Evolutionary conservation across 1,140 invertebrate species (phyloP), one percentile per base, ranked within the genome.

Genomic region (Diprion similis): DNA sequence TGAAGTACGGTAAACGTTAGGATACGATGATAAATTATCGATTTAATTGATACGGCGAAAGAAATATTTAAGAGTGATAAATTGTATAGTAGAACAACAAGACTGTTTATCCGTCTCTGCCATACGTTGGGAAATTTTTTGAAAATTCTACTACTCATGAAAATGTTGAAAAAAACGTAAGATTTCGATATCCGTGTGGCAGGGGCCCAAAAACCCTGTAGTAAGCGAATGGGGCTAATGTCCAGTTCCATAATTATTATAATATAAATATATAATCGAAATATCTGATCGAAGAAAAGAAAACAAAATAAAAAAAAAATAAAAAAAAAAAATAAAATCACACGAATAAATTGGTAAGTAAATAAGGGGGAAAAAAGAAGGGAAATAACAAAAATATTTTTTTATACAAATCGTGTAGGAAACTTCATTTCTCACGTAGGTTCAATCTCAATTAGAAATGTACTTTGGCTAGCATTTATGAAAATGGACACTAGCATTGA

Each of bases 341-440:
- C n/a, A 17, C 9, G 51, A 59, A 37, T 37, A 37, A 37, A 37
- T 37, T 37, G 24, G 24, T 37, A 37, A 59, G 51, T 59, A 17
- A 59, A 59, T 13, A 59, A 59, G n/a, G n/a, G 11, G 51, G 1
- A 51, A 59, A 59, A 15, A 59, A 59, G n/a, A 6, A 6, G 9
- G 9, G 11, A 59, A 59, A 59, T 59, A 17, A 59, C n/a, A 17
- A 59, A 17, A 59, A 17, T 59, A 59, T 59, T 59, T 59, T 37
- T 59, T 59, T 59, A 59, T 59, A 59, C n/a, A 59, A 59, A 59
- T 59, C 51, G 51, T 37, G 24, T 59, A 59, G 51, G 51, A 59
- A 59, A 59, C 51, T 59, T 59, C 3, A 15, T 59, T 59, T 59
- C 51, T 59, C 51, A 59, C 24, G 24, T 37, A 37, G 24, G 6